A percentile compares a stretch with the other conserved stretches of the same genome.
phyloP scores from a whole-genome alignment of 2,797 vertebrate species.

The Hyperoplus immaculatus region DNA sequence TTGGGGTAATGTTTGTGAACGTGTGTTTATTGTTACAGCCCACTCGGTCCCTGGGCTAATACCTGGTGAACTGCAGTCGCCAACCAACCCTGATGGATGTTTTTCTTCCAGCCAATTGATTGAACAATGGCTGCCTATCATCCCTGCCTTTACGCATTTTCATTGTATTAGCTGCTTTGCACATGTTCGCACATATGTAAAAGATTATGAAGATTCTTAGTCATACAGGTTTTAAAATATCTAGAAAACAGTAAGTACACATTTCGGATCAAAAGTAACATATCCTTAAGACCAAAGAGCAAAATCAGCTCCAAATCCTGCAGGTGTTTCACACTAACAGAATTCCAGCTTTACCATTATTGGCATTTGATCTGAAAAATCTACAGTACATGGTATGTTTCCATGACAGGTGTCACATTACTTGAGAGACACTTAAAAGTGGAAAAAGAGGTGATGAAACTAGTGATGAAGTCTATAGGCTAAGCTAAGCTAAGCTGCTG shows the following conservation, averaged over 20 bases:
- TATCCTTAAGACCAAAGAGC: background rate
- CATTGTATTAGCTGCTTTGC: conserved; percentile 69
- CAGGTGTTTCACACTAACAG: background rate
- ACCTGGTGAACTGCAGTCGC: conserved; percentile 49
- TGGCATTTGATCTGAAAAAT: conserved; percentile 7
- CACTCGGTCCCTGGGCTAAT: conserved; percentile 25
- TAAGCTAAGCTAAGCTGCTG: background rate
- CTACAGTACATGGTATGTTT: background rate
- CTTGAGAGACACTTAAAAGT: background rate
- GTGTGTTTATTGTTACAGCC: conserved; percentile 25
- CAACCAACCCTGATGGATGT: conserved; percentile 81
- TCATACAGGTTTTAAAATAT: conserved; percentile 4
- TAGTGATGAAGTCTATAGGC: background rate
- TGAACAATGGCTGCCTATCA: conserved; percentile 33
- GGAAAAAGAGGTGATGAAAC: background rate
- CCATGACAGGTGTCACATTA: background rate
- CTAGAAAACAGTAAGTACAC: conserved; percentile 4
- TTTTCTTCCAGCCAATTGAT: conserved; percentile 79
- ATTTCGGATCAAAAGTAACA: background rate
- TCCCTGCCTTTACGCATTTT: conserved; percentile 35
- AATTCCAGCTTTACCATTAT: background rate
- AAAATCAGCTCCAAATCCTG: background rate
- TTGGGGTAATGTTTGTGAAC: conserved; percentile 16
- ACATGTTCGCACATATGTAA: conserved; percentile 55
- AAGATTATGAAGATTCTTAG: background rate